Evolutionary conservation across 2,113 vertebrate genomes (phyloP).

Genomic region (Gnathonemus longibarbis): DNA sequence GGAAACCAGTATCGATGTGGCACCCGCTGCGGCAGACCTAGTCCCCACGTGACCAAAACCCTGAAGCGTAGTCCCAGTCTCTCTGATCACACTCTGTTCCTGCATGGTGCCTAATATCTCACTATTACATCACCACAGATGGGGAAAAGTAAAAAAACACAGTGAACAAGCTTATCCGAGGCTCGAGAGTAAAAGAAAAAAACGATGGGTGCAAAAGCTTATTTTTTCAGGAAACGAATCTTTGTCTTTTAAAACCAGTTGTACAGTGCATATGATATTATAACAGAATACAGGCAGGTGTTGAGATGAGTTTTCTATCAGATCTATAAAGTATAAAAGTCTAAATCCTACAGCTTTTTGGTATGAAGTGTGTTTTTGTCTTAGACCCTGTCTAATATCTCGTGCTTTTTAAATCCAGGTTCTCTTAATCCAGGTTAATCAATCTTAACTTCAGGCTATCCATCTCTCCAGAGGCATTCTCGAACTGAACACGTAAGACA

Average conservation of each 20-base stretch:
- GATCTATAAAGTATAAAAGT: constrained; percentile 36
- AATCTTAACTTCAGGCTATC: constrained; percentile 63
- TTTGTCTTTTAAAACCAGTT: constrained; percentile 39
- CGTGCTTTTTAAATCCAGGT: constrained; percentile 62
- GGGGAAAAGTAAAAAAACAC: constrained; percentile 17
- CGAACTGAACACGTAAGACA: constrained; percentile 30
- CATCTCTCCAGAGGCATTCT: constrained; percentile 33
- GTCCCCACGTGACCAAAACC: constrained; percentile 5
- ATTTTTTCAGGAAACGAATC: constrained; percentile 51
- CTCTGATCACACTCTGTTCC: constrained; percentile 21
- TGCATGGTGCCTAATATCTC: constrained; percentile 60
- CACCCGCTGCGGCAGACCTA: constrained; percentile 81
- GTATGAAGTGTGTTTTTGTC: constrained; percentile 20
- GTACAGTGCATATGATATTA: constrained; percentile 24
- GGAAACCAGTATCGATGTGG: constrained; percentile 97
- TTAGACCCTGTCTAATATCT: constrained; percentile 33
- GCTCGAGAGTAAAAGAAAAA: constrained; percentile 23
- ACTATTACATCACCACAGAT: constrained; percentile 37
- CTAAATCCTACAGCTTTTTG: constrained; percentile 32
- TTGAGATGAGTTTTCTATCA: constrained; percentile 27
- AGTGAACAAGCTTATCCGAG: constrained; percentile 30
- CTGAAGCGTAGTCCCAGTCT: constrained; percentile 12
- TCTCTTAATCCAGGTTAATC: constrained; percentile 65
- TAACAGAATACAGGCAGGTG: constrained; percentile 4
- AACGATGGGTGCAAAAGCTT: constrained; percentile 23